A percentile compares a stretch with the other conserved stretches of the same genome.
phyloP scores from a whole-genome alignment of 53 echinoderm and acorn worm genomes.

The Holothuria leucospilota region DNA sequence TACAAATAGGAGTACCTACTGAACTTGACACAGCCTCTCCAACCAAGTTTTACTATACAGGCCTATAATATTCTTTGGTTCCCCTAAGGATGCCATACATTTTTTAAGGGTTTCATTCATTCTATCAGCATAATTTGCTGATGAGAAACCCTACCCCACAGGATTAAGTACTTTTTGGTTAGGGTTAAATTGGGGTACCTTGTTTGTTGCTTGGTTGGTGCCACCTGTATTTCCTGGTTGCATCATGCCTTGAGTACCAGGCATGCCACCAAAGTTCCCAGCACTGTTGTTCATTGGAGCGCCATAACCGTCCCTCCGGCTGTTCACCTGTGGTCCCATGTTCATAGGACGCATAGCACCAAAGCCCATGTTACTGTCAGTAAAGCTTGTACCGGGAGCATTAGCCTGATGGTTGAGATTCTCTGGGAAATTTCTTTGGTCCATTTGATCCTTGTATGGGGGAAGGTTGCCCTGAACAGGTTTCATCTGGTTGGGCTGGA shows the following conservation, averaged over 20 bases:
- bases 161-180: neutral
- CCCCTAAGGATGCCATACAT: too few relatives aligned
- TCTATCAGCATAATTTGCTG: neutral
- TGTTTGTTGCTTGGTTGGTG: neutral
- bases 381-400: too few relatives aligned
- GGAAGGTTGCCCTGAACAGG: slow-evolving; percentile 45
- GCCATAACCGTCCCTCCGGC: neutral
- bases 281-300: slow-evolving; percentile 3
- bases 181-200: neutral
- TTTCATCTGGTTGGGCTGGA: slow-evolving; percentile 27
- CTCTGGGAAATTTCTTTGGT: slow-evolving; percentile 14
- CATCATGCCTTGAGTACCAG: slow-evolving; percentile 16
- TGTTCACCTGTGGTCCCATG: neutral
- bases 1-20: too few relatives aligned
- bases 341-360: too few relatives aligned
- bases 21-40: too few relatives aligned
- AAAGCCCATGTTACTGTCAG: too few relatives aligned
- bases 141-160: neutral
- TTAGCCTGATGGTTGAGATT: neutral
- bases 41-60: too few relatives aligned
- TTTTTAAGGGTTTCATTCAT: neutral
- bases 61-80: too few relatives aligned
- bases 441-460: slow-evolving; percentile 48
- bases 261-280: slow-evolving; percentile 2
- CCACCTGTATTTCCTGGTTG: neutral